These are phyloP conservation scores for Stenotaenia linearis DNA, from an alignment of 2,888 invertebrate genomes.

Conservation along the genomic window DNA sequence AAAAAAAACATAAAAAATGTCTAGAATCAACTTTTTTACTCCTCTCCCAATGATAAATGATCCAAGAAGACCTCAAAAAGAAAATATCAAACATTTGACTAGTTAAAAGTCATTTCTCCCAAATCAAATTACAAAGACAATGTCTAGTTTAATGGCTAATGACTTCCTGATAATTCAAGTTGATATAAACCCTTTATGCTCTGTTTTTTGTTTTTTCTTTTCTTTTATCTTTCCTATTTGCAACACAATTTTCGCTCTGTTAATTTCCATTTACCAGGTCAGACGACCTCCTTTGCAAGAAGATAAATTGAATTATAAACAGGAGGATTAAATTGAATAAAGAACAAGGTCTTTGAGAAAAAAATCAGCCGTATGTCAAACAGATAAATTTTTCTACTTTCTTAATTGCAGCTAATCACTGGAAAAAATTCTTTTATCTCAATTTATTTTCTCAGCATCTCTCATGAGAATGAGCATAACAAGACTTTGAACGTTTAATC, in stretches of 20 bases:
- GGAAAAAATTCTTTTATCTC: not conserved
- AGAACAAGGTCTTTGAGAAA: not conserved
- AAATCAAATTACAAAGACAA: not conserved
- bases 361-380: not conserved
- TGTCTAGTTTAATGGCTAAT: not conserved
- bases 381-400: not conserved
- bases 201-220: not conserved
- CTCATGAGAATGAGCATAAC: not conserved
- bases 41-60: not conserved
- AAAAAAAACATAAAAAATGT: not conserved
- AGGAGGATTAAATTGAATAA: constrained; percentile 3
- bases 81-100: no score
- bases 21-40: not conserved
- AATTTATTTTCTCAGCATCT: not conserved
- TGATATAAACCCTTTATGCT: constrained; percentile 13
- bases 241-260: constrained; percentile 18
- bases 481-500: constrained; percentile 5
- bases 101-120: no score
- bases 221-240: not conserved
- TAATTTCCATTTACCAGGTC: constrained; percentile 20
- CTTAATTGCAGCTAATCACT: constrained; percentile 8
- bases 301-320: constrained; percentile 17
- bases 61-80: no score
- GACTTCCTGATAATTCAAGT: constrained; percentile 18
- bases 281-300: not conserved